Conservation (phyloP, 2,797 vertebrate genomes). For the Glyptemys insculpta region DNA sequence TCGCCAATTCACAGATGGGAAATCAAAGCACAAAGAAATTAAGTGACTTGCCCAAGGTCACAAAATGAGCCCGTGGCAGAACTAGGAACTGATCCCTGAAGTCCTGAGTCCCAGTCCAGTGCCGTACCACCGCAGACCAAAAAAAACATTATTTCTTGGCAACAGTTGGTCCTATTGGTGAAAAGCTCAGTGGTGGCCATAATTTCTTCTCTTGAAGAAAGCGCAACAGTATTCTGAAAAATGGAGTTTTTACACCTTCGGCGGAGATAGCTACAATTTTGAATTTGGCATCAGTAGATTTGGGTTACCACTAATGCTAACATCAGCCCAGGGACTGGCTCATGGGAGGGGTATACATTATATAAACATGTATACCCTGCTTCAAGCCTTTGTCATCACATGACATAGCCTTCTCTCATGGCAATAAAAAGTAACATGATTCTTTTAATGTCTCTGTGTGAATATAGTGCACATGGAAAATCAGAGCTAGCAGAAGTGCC, state of each 20-base stretch:
- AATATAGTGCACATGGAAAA: background rate
- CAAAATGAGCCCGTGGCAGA: background rate
- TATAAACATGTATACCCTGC: fast-evolving
- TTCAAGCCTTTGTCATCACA: background rate
- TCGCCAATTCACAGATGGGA: background rate
- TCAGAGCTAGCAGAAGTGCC: conserved; percentile 11
- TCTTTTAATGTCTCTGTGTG: background rate
- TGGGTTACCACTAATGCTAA: background rate
- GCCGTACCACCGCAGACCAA: fast-evolving
- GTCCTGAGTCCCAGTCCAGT: background rate
- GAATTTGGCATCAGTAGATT: fast-evolving
- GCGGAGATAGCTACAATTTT: background rate
- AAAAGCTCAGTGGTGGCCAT: background rate
- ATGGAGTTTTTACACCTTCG: background rate
- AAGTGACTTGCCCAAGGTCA: background rate
- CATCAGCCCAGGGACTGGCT: background rate
- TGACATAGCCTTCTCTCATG: background rate
- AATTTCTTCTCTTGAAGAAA: background rate
- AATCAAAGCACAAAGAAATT: background rate
- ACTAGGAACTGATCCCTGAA: background rate
- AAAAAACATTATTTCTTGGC: background rate
- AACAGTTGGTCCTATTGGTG: fast-evolving
- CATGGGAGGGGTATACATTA: background rate
- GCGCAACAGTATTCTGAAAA: background rate
- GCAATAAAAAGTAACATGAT: background rate